Evolutionary conservation across 2,888 invertebrate species (phyloP), one percentile per base, ranked within the genome.

Genomic region (Odontomyia ornata): DNA sequence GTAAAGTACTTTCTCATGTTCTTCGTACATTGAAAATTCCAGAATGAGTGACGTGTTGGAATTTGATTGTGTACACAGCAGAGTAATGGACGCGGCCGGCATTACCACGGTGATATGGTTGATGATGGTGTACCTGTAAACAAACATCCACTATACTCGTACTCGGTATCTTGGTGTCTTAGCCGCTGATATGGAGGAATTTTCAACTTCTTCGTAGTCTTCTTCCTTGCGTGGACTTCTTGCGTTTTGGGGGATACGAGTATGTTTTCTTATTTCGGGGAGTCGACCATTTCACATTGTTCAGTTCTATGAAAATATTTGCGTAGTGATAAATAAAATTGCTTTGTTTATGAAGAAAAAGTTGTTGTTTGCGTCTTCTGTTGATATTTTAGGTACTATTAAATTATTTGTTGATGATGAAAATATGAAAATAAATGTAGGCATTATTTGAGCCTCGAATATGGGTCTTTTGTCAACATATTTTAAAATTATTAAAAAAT

Each of bases 41-140:
- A 27, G 65, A 65, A 65, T 65, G 65, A 65, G 36, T 65, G 65
- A 65, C 65, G 65, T 65, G 65, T 36, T 65, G 65, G 65, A 65
- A 65, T 65, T 65, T 65, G 18, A 36, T 15, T 18, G 30, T 65
- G 65, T 65, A 65, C 65, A 65, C 65, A 65, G 11, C 62, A 21
- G 30, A 65, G 65, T 7, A 65, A 36, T 27, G 21, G 30, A 65
- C 36, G 65, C 27, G 28, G 36, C 65, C 21, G 65, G 36, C 65
- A 65, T 27, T 27, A 36, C 30, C 36, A 36, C 36, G 65, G 18
- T n/a, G 18, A 15, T 65, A 21, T 64, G 21, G 52, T 36, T 36
- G 36, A 36, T 36, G 18, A 18, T 18, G n/a, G 27, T 27, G 36
- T 65, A 65, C 65, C 65, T 65, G 65, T 65, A 65, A 36, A 27